Base-by-base conservation (phyloP, 37 sponge, comb jelly and placozoan species). In the Hormiphora californensis region DNA sequence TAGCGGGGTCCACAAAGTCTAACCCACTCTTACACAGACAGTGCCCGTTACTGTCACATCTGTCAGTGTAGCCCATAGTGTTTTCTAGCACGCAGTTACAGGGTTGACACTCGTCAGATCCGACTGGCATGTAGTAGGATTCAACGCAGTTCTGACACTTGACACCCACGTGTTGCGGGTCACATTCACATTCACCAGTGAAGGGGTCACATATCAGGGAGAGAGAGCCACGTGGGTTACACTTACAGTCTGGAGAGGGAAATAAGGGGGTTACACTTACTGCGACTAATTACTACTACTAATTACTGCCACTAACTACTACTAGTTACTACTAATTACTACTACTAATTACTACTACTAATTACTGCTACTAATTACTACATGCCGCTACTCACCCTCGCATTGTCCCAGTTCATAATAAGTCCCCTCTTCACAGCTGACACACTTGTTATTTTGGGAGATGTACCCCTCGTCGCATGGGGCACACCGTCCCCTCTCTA, bases 61-160 rank as follows among this genome's bases (percentile, higher is more conserved):
- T 57, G 61, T 21, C 9, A 49, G 53, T 9, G 9, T 49, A 49
- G 4, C 67, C 67, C 37, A 65, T 35, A 19, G 67, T 65, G 37
- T 65, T 65, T 17, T 65, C 67, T 38, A 65, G 5, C 37, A 65
- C 67, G 35, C 67, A 65, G 1, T 19, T 38, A 33, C 67, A 65
- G 11, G 33, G 37, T 5, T 19, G 11, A 33, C 67, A 65, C 51
- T 46, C 51, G 12, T 8, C 11, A 8, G 32, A 35, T 28, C 9
- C 31, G 36, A 25, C 3, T 15, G 12, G 31, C 37, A 65, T 15
- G 37, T 21, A 30, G 33, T 35, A 39, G 4, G 67, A 65, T 12
- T 28, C 61, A 57, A 30, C 37, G 28, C 67, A 65, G 67, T 65
- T 65, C 37, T 65, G 67, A 65, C 67, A 65, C 37, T 65, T 65